A percentile compares a stretch with the other conserved stretches of the same genome.
Evolutionary conservation across 2,888 invertebrate genomes (phyloP).

Genomic region (Auanema sp.): DNA sequence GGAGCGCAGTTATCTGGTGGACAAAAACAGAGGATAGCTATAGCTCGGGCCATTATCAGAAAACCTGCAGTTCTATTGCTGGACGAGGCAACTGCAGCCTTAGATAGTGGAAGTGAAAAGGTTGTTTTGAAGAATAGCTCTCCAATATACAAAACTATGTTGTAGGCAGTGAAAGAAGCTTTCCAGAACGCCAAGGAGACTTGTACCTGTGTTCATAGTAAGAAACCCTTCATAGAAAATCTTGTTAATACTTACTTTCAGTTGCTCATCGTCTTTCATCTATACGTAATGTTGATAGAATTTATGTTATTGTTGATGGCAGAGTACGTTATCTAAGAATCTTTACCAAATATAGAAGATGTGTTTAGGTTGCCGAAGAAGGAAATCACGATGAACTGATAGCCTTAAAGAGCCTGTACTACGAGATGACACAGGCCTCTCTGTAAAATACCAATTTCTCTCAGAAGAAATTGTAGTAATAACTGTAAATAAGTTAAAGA

Average conservation of each 20-base stretch:
- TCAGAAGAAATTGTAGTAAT: constrained; percentile 6
- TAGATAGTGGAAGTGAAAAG: constrained; percentile 55
- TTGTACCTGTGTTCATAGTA: constrained; percentile 56
- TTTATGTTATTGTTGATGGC: constrained; percentile 67
- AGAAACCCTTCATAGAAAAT: constrained; percentile 7
- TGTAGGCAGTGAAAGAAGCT: constrained; percentile 45
- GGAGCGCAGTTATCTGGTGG: constrained; percentile 82
- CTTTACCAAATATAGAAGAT: not conserved
- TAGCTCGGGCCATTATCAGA: constrained; percentile 77
- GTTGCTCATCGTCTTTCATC: constrained; percentile 69
- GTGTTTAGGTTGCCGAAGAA: constrained; percentile 34
- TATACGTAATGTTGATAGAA: constrained; percentile 68
- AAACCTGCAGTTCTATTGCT: constrained; percentile 57
- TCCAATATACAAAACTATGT: not conserved
- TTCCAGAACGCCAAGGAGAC: constrained; percentile 36
- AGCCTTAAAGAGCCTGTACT: constrained; percentile 52
- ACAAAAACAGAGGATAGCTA: constrained; percentile 85
- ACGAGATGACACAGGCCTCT: constrained; percentile 53
- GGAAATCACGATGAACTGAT: constrained; percentile 56
- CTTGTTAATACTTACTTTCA: constrained; percentile 25
- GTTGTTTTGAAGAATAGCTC: constrained; percentile 22
- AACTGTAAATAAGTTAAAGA: no score
- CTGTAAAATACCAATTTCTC: constrained; percentile 20
- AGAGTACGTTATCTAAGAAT: not conserved
- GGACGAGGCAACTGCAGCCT: constrained; percentile 60